Evolutionary conservation across 1,140 invertebrate species (phyloP).

Genomic region (Sycophila sp.): DNA sequence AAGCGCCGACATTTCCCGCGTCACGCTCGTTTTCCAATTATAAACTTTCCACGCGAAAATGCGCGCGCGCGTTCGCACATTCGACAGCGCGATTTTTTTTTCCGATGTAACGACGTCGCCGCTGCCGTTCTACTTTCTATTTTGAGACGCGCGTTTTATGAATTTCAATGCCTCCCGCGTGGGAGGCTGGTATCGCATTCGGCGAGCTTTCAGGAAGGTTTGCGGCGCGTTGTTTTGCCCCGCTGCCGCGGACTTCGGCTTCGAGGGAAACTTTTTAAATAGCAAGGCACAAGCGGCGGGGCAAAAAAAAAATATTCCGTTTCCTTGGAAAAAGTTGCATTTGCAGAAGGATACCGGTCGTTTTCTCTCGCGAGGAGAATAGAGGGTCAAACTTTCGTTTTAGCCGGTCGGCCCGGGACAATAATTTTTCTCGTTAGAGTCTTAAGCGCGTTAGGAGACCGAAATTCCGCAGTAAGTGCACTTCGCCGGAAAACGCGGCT

Average conservation of each 20-base stretch:
- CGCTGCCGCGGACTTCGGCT: neutral
- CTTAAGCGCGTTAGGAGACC: neutral
- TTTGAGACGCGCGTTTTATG: no score
- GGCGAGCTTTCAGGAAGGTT: no score
- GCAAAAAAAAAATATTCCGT: neutral
- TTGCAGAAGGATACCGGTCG: neutral
- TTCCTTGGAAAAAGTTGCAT: slow-evolving; percentile 16
- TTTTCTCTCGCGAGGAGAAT: no score
- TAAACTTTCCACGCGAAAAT: neutral
- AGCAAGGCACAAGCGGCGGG: neutral
- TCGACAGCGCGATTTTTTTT: no score
- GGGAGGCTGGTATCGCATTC: no score
- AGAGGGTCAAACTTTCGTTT: neutral
- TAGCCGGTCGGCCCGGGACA: neutral
- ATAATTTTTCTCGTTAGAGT: slow-evolving; percentile 8
- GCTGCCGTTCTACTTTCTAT: no score
- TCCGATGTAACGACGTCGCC: no score
- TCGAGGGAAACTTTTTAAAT: slow-evolving; percentile 18
- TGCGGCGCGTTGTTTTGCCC: no score
- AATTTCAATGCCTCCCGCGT: no score
- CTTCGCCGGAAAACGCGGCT: no score
- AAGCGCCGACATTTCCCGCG: neutral
- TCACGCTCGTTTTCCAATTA: slow-evolving; percentile 22
- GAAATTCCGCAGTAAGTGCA: no score
- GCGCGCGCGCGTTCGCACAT: no score